Percentiles rank a stretch among this genome's conserved stretches.
phyloP scores from a whole-genome alignment of 1,140 invertebrate genomes.

The Bombus sibiricus region DNA sequence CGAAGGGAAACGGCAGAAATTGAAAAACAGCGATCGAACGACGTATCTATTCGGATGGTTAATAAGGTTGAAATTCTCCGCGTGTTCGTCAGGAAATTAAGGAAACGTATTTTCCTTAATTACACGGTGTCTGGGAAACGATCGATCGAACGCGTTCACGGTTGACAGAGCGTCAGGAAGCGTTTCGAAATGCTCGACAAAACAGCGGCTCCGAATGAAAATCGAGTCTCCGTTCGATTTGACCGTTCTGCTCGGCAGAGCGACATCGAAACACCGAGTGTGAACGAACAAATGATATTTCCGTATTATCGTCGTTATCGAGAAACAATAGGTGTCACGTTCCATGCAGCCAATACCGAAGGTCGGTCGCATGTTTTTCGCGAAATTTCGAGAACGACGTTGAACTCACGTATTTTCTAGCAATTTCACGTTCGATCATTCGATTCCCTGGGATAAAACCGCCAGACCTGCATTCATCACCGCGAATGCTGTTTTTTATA shows the following conservation, averaged over 20 bases:
- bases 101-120: background rate
- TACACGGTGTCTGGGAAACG: background rate
- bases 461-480: slow-evolving; percentile 5
- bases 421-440: background rate
- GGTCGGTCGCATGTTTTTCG: background rate
- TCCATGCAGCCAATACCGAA: background rate
- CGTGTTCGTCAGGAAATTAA: background rate
- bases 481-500: slow-evolving; percentile 1
- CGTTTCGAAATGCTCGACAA: background rate
- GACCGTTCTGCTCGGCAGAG: background rate
- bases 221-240: background rate
- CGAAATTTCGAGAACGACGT: slow-evolving; percentile 25
- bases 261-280: background rate
- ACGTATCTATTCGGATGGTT: too few relatives aligned
- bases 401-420: background rate
- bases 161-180: background rate
- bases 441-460: background rate
- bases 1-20: too few relatives aligned
- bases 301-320: slow-evolving; percentile 37
- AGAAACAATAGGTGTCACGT: slow-evolving; percentile 43
- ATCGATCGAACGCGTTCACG: background rate
- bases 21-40: too few relatives aligned
- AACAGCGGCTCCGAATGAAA: background rate
- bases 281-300: slow-evolving; percentile 48
- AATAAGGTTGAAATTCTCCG: background rate